A percentile compares a stretch with the other conserved stretches of the same genome.
Evolutionary conservation across 2,888 invertebrate genomes (phyloP).

Genomic region (Chrysodeixis includens): DNA sequence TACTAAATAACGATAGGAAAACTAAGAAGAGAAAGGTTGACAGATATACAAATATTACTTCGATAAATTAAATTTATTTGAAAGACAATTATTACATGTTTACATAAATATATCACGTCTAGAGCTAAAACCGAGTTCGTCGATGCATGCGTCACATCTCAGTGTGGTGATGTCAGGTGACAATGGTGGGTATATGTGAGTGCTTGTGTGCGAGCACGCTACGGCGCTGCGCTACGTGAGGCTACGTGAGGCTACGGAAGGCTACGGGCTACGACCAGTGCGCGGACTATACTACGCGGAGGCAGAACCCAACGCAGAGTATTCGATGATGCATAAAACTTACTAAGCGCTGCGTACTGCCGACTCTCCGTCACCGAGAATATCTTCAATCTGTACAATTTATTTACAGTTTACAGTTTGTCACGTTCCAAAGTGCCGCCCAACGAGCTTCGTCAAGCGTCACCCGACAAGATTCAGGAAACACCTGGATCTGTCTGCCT

Average conservation of each 20-base stretch:
- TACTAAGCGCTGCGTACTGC: neutral
- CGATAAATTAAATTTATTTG: neutral
- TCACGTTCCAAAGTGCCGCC: neutral
- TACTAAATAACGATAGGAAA: neutral
- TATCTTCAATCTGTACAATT: neutral
- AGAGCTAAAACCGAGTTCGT: neutral
- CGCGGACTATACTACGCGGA: conserved; percentile 16
- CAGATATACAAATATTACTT: conserved; percentile 1
- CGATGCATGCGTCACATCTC: neutral
- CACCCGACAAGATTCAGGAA: neutral
- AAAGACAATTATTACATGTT: neutral
- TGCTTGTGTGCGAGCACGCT: conserved; percentile 34
- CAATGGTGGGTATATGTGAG: conserved; percentile 15
- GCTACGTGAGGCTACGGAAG: conserved; percentile 36
- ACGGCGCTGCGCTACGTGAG: conserved; percentile 25
- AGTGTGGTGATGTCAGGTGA: conserved; percentile 2
- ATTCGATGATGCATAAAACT: neutral
- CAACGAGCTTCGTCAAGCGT: neutral
- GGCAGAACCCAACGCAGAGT: neutral
- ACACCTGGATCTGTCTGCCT: neutral
- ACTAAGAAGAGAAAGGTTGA: neutral
- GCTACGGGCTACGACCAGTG: conserved; percentile 29
- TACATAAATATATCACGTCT: conserved; percentile 1
- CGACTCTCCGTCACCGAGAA: neutral
- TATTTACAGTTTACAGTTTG: neutral